Evolutionary conservation across 2,797 vertebrate species (phyloP).

Genomic region (Xyrichtys novacula): DNA sequence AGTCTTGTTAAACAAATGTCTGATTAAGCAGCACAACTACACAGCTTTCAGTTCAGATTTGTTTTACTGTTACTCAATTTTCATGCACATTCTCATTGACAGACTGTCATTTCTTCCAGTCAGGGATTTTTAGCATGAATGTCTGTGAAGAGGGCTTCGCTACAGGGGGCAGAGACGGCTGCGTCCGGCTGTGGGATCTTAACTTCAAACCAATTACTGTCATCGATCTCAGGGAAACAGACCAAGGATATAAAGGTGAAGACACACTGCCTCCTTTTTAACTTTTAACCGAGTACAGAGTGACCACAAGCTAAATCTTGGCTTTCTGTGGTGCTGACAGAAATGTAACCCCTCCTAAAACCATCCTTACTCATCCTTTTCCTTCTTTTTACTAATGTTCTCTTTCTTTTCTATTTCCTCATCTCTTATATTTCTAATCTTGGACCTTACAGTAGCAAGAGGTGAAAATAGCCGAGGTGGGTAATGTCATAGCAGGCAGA

Average conservation of each 20-base stretch:
- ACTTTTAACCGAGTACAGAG: constrained; percentile 22
- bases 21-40: constrained; percentile 37
- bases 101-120: constrained; percentile 87
- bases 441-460: constrained; percentile 86
- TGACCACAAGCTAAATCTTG: constrained; percentile 26
- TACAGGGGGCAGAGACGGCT: constrained; percentile 97
- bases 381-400: constrained; percentile 61
- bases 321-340: constrained; percentile 9
- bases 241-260: constrained; percentile 99
- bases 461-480: constrained; percentile 88
- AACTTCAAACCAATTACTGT: constrained; percentile 99
- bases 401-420: constrained; percentile 62
- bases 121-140: constrained; percentile 99
- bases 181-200: constrained; percentile 98
- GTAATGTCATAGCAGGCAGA: constrained; percentile 72
- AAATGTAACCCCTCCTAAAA: constrained; percentile 25
- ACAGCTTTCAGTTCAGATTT: constrained; percentile 39
- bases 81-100: constrained; percentile 72
- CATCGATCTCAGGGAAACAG: constrained; percentile 99
- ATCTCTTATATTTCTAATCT: constrained; percentile 70
- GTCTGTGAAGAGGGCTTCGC: constrained; percentile 99
- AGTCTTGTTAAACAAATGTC: constrained; percentile 58
- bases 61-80: constrained; percentile 70
- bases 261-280: constrained; percentile 38
- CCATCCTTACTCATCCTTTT: no score